Base-by-base conservation (phyloP, 2,797 vertebrate species). In the Allobates femoralis region DNA sequence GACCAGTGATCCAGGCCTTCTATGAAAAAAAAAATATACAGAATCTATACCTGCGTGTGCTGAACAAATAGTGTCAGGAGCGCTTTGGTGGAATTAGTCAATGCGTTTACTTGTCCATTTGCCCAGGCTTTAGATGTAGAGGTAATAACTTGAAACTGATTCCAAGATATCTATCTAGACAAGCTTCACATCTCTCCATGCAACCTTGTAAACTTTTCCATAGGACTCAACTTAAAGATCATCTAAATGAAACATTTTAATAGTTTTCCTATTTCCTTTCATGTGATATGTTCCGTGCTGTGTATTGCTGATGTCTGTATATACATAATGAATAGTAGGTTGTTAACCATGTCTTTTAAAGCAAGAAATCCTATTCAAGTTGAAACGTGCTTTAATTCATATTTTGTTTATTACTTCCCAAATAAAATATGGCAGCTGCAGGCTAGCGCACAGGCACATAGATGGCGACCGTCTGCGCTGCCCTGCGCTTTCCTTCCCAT, bases 21-120 rank as follows among this genome's bases (percentile, higher is more conserved):
- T 16, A 23, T 30, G 74, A 78, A 15, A 19, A 84, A 64, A 84
- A 79, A 87, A 87, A 87, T 87, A 86, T 86, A 87, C 85, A 87
- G 73, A 87, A 55, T 77, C 60, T 56, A 56, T 62, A 83, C 41
- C 71, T 62, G 5, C 74, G 56, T 79, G 64, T 83, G 74, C 66
- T 87, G 75, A 79, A 73, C 81, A 74, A 62, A 73, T 73, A 83
- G 69, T 41, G 69, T 71, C 32, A 30, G 41, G 51, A 79, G 32
- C 30, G 3, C 64, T 85, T 79, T 79, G 76, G 53, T 85, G 51
- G 51, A 73, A 60, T 79, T 60, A 32, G 79, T 85, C 84, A 85
- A 85, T 79, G 84, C 50, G 3, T 85, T 60, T 79, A 79, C 62
- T 79, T 85, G 84, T 85, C 76, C 84, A 46, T 30, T 71, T 77